Evolutionary conservation across 1,140 invertebrate genomes (phyloP).

Genomic region (Palaemon carinicauda): DNA sequence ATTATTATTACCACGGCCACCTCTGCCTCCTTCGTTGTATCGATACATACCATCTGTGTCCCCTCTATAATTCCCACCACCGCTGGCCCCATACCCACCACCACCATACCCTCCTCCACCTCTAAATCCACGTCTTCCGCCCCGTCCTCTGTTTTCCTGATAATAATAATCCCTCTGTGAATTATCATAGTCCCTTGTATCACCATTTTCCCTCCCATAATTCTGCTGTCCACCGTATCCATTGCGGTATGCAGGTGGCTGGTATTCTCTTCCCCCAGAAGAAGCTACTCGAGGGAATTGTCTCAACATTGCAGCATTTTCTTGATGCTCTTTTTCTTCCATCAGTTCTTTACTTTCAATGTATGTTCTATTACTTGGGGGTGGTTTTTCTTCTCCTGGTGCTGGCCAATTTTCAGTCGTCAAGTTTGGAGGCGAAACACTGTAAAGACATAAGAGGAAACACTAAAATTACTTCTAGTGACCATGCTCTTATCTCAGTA

Average conservation of each 20-base stretch:
- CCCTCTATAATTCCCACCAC: not conserved
- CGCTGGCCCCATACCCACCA: not conserved
- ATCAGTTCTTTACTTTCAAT: conserved; percentile 46
- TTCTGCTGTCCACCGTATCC: conserved; percentile 1
- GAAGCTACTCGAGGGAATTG: not conserved
- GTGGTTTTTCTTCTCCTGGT: conserved; percentile 32
- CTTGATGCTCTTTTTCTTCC: conserved; percentile 36
- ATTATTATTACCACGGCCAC: conserved; percentile 4
- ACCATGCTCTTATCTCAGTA: no score
- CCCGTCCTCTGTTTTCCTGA: not conserved
- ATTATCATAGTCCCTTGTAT: not conserved
- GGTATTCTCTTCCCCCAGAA: not conserved
- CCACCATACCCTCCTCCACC: not conserved
- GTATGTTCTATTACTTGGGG: conserved; percentile 34
- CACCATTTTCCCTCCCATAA: conserved; percentile 11
- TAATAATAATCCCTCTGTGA: not conserved
- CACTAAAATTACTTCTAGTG: not conserved
- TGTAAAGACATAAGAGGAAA: not conserved
- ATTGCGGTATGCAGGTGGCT: not conserved
- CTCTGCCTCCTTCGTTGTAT: conserved; percentile 9
- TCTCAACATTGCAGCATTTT: not conserved
- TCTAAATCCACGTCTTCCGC: not conserved
- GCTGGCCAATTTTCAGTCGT: conserved; percentile 40
- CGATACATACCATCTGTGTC: not conserved
- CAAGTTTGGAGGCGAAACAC: conserved; percentile 33